phyloP scores from a whole-genome alignment of 2,888 invertebrate species.

The Aporophyla nigra region DNA sequence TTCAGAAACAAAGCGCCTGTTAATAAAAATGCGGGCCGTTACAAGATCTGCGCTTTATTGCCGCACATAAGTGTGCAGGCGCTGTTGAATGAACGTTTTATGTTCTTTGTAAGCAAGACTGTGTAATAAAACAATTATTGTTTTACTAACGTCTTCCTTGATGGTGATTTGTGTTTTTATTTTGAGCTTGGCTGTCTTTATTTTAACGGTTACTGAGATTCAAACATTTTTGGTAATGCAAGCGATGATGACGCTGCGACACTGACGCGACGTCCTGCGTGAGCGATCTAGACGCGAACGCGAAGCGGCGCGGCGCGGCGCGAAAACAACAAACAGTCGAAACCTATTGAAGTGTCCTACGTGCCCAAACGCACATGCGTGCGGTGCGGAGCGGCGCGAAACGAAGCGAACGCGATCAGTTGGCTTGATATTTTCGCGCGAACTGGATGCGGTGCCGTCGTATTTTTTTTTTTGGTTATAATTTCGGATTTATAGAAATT shows the following conservation, averaged over 20 bases:
- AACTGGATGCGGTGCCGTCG: no score
- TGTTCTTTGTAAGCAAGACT: constrained; percentile 31
- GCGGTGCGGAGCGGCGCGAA: no score
- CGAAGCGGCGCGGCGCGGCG: no score
- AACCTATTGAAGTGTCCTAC: no score
- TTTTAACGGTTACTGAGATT: background rate
- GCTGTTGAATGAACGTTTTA: constrained; percentile 50
- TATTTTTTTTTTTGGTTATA: no score
- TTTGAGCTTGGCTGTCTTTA: background rate
- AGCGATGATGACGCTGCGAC: background rate
- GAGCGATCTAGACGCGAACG: no score
- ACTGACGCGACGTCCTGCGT: no score
- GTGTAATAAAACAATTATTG: constrained; percentile 51
- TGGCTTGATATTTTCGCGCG: no score
- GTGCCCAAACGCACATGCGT: no score
- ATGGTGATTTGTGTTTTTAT: background rate
- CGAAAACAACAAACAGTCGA: no score
- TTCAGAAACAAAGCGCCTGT: constrained; percentile 73
- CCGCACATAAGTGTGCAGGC: constrained; percentile 56
- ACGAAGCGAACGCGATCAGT: no score
- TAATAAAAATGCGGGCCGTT: constrained; percentile 69
- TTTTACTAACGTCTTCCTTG: constrained; percentile 40
- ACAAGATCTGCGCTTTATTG: constrained; percentile 60
- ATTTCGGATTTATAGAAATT: no score
- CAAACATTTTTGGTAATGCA: background rate